A percentile compares a stretch with the other conserved stretches of the same genome.
Conservation (phyloP, 2,797 vertebrate genomes). For the Brachyrhaphis roseni region DNA sequence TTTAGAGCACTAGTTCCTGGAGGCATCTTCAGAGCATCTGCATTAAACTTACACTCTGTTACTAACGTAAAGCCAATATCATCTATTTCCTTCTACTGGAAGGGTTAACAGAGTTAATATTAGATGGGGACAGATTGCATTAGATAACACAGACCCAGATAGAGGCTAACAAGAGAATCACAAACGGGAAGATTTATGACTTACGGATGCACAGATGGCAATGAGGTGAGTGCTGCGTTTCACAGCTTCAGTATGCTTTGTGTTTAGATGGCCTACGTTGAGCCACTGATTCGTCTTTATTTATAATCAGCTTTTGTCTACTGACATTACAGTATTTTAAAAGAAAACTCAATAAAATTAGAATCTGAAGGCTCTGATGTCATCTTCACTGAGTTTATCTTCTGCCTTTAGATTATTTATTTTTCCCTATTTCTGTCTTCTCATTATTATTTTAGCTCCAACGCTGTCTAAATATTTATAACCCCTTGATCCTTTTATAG, state of each 20-base stretch:
- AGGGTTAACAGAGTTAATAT: slow-evolving; percentile 67
- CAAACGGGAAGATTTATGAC: neutral
- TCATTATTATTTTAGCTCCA: neutral
- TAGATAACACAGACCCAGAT: slow-evolving; percentile 73
- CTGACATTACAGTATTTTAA: neutral
- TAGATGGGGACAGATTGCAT: slow-evolving; percentile 75
- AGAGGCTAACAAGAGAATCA: slow-evolving; percentile 41
- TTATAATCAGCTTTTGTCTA: neutral
- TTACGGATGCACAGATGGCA: slow-evolving; percentile 9
- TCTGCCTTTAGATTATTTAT: neutral
- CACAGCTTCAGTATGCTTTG: neutral
- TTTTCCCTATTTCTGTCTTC: neutral
- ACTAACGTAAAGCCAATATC: neutral
- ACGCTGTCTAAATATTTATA: neutral
- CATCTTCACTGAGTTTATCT: neutral
- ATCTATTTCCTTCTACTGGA: slow-evolving; percentile 24
- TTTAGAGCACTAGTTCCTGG: neutral
- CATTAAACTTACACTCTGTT: neutral
- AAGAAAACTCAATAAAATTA: neutral
- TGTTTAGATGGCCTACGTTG: neutral
- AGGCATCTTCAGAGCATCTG: neutral
- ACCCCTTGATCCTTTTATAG: neutral
- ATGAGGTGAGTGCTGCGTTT: neutral
- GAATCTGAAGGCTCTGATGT: neutral
- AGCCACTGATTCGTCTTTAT: neutral